Conservation (phyloP, 2,888 invertebrate genomes). For the Limulus polyphemus region DNA sequence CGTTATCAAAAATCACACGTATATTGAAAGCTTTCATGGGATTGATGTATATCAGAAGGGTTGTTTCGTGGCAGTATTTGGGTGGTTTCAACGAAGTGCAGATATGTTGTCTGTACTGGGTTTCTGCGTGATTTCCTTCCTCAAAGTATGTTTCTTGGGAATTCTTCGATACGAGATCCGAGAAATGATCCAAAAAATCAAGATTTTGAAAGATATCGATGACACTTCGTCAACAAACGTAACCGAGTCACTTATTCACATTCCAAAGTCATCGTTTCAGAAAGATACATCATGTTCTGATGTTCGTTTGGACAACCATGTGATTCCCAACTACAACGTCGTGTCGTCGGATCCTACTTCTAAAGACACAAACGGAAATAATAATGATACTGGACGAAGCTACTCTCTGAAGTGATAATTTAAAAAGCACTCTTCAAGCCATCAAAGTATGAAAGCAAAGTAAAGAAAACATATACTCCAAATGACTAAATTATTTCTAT, state of each 20-base stretch:
- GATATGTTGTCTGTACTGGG: constrained; percentile 63
- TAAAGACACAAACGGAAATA: no score
- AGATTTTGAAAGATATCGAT: constrained; percentile 57
- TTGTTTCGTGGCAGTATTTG: constrained; percentile 57
- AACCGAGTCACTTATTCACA: constrained; percentile 32
- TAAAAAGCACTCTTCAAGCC: no score
- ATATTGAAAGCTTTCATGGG: constrained; percentile 16
- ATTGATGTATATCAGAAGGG: constrained; percentile 39
- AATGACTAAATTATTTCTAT: no score
- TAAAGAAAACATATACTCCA: no score
- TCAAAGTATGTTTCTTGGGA: constrained; percentile 76
- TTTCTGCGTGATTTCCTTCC: constrained; percentile 75
- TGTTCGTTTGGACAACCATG: no score
- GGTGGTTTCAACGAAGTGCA: constrained; percentile 64
- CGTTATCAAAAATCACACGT: constrained; percentile 11
- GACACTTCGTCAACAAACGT: constrained; percentile 30
- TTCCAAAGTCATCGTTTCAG: not conserved
- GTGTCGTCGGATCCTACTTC: no score
- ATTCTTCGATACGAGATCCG: constrained; percentile 73
- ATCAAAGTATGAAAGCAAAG: no score
- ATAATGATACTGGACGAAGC: no score
- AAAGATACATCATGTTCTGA: no score
- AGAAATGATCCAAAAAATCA: constrained; percentile 84
- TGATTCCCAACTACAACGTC: no score
- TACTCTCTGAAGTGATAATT: no score